Conservation (phyloP, 2,113 vertebrate species). For the Eulemur macaco region DNA sequence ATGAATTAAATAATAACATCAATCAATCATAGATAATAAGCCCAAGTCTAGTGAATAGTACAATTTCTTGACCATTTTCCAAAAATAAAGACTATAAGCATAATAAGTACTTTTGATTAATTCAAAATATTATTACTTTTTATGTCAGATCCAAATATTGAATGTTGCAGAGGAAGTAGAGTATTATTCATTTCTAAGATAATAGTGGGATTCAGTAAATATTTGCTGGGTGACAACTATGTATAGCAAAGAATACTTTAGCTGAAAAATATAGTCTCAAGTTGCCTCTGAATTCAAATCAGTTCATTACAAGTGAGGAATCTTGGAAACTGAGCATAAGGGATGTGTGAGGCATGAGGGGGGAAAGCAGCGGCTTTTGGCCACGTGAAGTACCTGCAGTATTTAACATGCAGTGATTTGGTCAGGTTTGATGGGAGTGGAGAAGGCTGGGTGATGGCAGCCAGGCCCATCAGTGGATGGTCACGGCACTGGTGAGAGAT, state of each 20-base stretch:
- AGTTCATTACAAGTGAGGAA: not conserved
- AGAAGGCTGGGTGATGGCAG: not conserved
- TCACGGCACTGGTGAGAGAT: not conserved
- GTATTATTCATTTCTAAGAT: not conserved
- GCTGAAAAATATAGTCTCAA: not conserved
- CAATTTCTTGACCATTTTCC: not conserved
- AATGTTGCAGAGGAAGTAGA: not conserved
- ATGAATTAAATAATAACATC: not conserved
- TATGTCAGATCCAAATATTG: not conserved
- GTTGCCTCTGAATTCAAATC: not conserved
- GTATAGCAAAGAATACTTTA: not conserved
- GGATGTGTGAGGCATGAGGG: fast-evolving
- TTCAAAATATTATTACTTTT: not conserved
- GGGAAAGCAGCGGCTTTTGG: not conserved
- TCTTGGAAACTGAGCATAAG: not conserved
- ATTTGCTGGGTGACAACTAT: not conserved
- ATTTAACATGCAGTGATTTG: not conserved
- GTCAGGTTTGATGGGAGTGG: not conserved
- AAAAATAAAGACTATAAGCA: not conserved
- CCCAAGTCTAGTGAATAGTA: not conserved
- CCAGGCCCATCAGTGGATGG: not conserved
- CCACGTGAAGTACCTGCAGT: not conserved
- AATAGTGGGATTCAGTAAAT: not conserved
- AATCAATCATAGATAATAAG: not conserved
- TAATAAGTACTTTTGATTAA: not conserved